A percentile compares a stretch with the other conserved stretches of the same genome.
These are phyloP conservation scores for Ctenopoma multispine DNA, from an alignment of 2,797 vertebrate genomes.

Conservation along the genomic window DNA sequence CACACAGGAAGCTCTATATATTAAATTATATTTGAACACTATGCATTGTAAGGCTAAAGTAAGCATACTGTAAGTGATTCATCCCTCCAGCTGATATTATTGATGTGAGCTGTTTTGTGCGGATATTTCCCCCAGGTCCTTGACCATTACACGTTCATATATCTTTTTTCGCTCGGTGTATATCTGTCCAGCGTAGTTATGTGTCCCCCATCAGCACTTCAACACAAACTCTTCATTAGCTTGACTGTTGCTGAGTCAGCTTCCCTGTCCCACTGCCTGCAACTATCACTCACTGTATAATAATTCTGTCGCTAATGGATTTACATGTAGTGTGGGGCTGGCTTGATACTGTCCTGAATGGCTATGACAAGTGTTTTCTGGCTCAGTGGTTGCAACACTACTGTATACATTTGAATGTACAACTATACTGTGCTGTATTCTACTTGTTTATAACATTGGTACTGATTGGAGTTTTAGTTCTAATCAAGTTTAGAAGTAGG, in stretches of 20 bases:
- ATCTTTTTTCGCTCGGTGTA: slow-evolving; percentile 39
- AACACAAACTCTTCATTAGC: slow-evolving; percentile 65
- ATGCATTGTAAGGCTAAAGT: slow-evolving; percentile 10
- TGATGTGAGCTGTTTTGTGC: slow-evolving; percentile 39
- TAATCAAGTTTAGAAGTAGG: not conserved
- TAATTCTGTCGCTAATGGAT: slow-evolving; percentile 51
- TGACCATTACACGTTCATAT: slow-evolving; percentile 45
- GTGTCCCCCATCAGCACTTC: slow-evolving; percentile 70
- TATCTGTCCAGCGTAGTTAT: slow-evolving; percentile 64
- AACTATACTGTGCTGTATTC: not conserved
- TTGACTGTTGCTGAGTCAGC: slow-evolving; percentile 74
- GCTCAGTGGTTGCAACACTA: slow-evolving; percentile 29
- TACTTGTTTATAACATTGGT: not conserved
- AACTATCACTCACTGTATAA: slow-evolving; percentile 62
- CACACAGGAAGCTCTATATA: slow-evolving; percentile 11
- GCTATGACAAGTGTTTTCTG: slow-evolving; percentile 51
- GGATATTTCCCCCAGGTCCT: slow-evolving; percentile 60
- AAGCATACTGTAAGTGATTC: slow-evolving; percentile 10
- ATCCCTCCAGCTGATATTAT: slow-evolving; percentile 23
- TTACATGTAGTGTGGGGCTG: slow-evolving; percentile 52
- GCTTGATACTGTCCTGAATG: slow-evolving; percentile 55
- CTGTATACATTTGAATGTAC: slow-evolving; percentile 20
- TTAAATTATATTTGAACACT: slow-evolving; percentile 23
- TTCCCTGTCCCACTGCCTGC: slow-evolving; percentile 66
- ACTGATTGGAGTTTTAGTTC: slow-evolving; percentile 66